Conservation (phyloP, 2,888 invertebrate genomes). For the Perizoma flavofasciatum region DNA sequence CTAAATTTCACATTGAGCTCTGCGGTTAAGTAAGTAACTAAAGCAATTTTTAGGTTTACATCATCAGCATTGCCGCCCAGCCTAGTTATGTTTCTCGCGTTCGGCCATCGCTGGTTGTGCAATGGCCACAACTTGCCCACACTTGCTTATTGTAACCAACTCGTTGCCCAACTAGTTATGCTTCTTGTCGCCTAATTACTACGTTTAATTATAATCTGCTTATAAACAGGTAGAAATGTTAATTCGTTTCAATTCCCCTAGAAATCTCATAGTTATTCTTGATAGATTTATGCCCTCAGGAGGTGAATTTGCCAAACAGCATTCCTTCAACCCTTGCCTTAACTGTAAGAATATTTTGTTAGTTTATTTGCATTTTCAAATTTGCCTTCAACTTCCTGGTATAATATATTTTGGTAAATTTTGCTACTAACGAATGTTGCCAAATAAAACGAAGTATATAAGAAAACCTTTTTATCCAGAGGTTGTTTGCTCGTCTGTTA, state of each 20-base stretch:
- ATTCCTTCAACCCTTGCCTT: background rate
- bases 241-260: background rate
- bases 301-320: background rate
- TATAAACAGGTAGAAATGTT: constrained; percentile 55
- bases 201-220: constrained; percentile 65
- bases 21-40: constrained; percentile 79
- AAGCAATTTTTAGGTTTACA: constrained; percentile 83
- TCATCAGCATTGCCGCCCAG: constrained; percentile 76
- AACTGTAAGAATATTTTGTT: background rate
- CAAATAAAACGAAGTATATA: background rate
- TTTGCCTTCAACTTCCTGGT: background rate
- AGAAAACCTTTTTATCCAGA: background rate
- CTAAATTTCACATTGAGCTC: constrained; percentile 74
- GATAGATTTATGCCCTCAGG: background rate
- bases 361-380: background rate
- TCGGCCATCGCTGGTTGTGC: constrained; percentile 80
- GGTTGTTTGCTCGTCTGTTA: no score
- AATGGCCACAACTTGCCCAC: constrained; percentile 75
- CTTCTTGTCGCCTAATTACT: constrained; percentile 78
- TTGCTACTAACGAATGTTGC: background rate
- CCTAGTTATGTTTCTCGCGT: constrained; percentile 83
- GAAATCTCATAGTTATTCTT: background rate
- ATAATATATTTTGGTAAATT: background rate
- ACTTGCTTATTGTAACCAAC: constrained; percentile 79
- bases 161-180: constrained; percentile 77